Percentiles rank a stretch among this genome's conserved stretches.
phyloP scores from a whole-genome alignment of 2,113 vertebrate species.

The Tragulus kanchil region DNA sequence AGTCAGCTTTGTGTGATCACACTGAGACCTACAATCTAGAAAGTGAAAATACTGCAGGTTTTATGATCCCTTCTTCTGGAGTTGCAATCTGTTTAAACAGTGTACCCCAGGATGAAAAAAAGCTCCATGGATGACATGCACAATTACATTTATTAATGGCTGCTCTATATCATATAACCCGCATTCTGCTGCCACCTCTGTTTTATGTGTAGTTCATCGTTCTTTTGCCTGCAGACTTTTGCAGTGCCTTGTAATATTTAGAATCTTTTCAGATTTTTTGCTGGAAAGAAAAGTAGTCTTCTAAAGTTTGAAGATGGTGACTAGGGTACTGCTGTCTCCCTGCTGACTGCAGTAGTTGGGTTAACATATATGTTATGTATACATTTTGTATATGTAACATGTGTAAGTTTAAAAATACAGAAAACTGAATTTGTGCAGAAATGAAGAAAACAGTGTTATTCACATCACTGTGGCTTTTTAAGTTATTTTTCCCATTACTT shows the following conservation, averaged over 20 bases:
- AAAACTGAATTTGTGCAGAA: slow-evolving; percentile 67
- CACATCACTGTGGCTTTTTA: slow-evolving; percentile 64
- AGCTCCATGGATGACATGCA: slow-evolving; percentile 35
- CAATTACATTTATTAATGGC: slow-evolving; percentile 67
- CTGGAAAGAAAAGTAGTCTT: slow-evolving; percentile 85
- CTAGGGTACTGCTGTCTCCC: slow-evolving; percentile 73
- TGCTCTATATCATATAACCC: slow-evolving; percentile 62
- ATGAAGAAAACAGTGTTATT: slow-evolving; percentile 78
- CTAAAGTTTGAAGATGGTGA: slow-evolving; percentile 82
- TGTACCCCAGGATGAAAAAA: slow-evolving; percentile 63
- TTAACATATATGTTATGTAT: slow-evolving; percentile 77
- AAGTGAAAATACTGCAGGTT: slow-evolving; percentile 63
- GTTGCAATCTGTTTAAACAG: slow-evolving; percentile 44
- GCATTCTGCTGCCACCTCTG: slow-evolving; percentile 61
- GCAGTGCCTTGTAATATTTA: slow-evolving; percentile 87
- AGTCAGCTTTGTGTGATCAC: slow-evolving; percentile 59
- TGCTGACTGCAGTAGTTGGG: slow-evolving; percentile 73
- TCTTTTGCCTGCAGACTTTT: slow-evolving; percentile 86
- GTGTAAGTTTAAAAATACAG: slow-evolving; percentile 71
- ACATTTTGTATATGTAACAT: slow-evolving; percentile 73
- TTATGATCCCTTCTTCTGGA: slow-evolving; percentile 60
- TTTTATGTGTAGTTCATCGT: slow-evolving; percentile 74
- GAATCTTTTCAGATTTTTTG: slow-evolving; percentile 85
- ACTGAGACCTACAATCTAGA: slow-evolving; percentile 49
- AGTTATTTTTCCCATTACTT: slow-evolving; percentile 60